Conservation (phyloP, 2,888 invertebrate species). For the Physocephala rufipes region DNA sequence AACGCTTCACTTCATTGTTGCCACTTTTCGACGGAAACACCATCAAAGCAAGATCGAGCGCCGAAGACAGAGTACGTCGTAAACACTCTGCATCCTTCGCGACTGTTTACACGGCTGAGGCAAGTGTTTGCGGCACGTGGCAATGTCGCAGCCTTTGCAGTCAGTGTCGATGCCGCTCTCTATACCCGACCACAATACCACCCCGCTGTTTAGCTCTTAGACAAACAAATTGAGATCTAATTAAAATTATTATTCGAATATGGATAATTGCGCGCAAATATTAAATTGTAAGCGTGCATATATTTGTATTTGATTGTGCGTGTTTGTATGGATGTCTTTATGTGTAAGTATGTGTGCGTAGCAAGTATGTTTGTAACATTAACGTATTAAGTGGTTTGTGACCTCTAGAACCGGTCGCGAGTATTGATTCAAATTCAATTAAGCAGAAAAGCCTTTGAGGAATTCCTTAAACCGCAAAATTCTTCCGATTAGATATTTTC, state of each 20-base stretch:
- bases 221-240: conserved; percentile 31
- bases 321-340: no score
- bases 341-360: no score
- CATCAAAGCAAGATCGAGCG: not conserved
- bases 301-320: no score
- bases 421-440: conserved; percentile 22
- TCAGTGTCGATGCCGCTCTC: no score
- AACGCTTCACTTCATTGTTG: conserved; percentile 23
- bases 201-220: not conserved
- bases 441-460: conserved; percentile 28
- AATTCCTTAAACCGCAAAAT: not conserved
- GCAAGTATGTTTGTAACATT: no score
- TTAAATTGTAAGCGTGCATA: no score
- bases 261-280: no score
- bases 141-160: not conserved
- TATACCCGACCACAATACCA: no score
- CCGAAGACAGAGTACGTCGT: not conserved
- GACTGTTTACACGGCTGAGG: not conserved
- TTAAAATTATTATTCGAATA: conserved; percentile 19
- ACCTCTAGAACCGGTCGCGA: conserved; percentile 4
- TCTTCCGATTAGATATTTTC: conserved; percentile 10
- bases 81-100: no score
- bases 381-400: not conserved
- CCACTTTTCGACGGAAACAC: not conserved
- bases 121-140: not conserved